Evolutionary conservation across 2,113 vertebrate genomes (phyloP).

Genomic region (Condylura cristata): DNA sequence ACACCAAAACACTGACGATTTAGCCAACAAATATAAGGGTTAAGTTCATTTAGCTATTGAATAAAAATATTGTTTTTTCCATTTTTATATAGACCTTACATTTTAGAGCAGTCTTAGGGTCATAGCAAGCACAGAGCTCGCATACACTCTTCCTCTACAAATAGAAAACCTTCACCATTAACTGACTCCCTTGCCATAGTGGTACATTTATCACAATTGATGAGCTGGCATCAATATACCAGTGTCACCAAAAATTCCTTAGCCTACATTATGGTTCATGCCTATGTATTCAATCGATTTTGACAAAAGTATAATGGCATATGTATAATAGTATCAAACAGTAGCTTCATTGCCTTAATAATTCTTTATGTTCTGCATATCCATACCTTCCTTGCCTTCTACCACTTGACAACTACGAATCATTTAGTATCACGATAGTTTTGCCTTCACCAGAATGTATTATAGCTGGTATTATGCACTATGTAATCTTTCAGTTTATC

Average conservation of each 20-base stretch:
- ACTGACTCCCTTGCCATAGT: background rate
- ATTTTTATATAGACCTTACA: background rate
- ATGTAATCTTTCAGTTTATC: background rate
- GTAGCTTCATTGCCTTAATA: background rate
- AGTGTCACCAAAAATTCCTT: background rate
- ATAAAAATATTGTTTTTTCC: background rate
- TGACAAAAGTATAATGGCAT: background rate
- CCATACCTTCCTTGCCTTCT: background rate
- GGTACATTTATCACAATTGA: background rate
- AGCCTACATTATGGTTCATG: background rate
- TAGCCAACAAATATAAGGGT: background rate
- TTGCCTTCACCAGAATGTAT: background rate
- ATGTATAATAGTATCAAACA: background rate
- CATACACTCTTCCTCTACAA: rapidly evolving
- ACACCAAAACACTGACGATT: background rate
- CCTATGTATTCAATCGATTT: background rate
- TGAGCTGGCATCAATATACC: background rate
- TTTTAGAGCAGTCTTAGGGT: background rate
- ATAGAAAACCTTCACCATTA: background rate
- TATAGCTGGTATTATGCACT: background rate
- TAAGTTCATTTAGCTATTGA: background rate
- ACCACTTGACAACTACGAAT: background rate
- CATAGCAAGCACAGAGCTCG: background rate
- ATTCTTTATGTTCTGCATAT: background rate
- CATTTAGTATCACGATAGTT: background rate